Percentiles rank a stretch among this genome's conserved stretches.
Evolutionary conservation across 2,888 invertebrate genomes (phyloP).

Genomic region (Trisateles emortualis): DNA sequence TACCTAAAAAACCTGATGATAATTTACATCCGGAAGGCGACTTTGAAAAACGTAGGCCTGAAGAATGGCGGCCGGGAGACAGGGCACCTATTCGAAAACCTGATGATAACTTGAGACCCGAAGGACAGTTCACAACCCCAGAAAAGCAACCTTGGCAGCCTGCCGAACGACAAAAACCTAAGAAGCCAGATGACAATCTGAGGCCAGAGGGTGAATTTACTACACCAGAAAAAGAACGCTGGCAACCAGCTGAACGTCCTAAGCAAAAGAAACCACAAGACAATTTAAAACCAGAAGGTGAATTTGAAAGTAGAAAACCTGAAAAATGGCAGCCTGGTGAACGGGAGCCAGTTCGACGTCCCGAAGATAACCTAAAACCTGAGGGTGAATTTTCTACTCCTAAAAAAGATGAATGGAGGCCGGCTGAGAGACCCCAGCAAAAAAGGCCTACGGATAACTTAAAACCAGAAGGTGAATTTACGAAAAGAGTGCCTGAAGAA

Average conservation of each 20-base stretch:
- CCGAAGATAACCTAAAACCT: constrained; percentile 57
- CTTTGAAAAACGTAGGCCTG: constrained; percentile 67
- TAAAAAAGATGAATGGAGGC: constrained; percentile 77
- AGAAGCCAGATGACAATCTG: constrained; percentile 78
- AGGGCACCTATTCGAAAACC: constrained; percentile 77
- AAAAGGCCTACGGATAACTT: neutral
- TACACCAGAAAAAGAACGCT: constrained; percentile 71
- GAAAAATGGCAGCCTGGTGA: constrained; percentile 66
- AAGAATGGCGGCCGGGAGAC: constrained; percentile 73
- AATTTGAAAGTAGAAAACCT: constrained; percentile 62
- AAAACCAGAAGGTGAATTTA: constrained; percentile 39
- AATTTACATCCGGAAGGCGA: constrained; percentile 84
- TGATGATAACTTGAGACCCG: constrained; percentile 70
- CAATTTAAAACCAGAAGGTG: constrained; percentile 80
- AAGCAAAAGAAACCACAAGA: constrained; percentile 81
- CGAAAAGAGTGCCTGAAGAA: constrained; percentile 63
- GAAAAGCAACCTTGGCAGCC: constrained; percentile 84
- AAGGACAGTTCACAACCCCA: constrained; percentile 61
- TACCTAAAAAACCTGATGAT: constrained; percentile 55
- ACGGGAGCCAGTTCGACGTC: constrained; percentile 63
- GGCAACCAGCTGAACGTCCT: constrained; percentile 78
- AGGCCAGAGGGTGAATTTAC: constrained; percentile 86
- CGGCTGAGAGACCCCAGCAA: constrained; percentile 79
- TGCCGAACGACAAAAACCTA: constrained; percentile 70
- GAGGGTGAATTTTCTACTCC: constrained; percentile 54